These are phyloP conservation scores for Osmoderma eremita DNA, from an alignment of 2,888 invertebrate genomes.

Conservation along the genomic window DNA sequence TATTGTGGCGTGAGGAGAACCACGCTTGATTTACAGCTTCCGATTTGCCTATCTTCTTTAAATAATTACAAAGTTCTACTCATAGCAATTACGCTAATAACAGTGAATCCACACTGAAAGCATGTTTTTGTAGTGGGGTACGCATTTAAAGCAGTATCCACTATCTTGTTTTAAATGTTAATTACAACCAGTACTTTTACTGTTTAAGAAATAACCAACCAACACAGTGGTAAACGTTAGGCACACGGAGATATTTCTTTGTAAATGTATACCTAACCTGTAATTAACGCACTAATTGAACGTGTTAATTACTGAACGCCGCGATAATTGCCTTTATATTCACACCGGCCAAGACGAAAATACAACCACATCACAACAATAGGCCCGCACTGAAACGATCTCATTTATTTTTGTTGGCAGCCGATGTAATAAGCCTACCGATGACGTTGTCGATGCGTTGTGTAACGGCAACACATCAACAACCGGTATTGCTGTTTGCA, in stretches of 20 bases:
- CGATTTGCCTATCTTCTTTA: too few species aligned
- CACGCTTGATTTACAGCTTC: too few species aligned
- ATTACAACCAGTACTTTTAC: constrained; percentile 13
- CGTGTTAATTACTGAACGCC: constrained; percentile 48
- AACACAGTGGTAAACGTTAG: background rate
- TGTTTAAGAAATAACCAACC: constrained; percentile 8
- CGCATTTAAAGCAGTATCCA: background rate
- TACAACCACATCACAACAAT: constrained; percentile 27
- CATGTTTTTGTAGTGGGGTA: too few species aligned
- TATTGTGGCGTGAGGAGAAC: too few species aligned
- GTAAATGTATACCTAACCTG: constrained; percentile 28
- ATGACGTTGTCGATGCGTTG: background rate
- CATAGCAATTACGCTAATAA: too few species aligned
- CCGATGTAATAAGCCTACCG: constrained; percentile 22
- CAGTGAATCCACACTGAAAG: too few species aligned
- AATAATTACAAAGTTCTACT: too few species aligned
- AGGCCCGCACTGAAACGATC: constrained; percentile 20
- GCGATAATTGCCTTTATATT: constrained; percentile 44
- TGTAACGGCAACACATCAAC: constrained; percentile 17
- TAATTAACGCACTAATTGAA: constrained; percentile 45
- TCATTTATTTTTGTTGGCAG: constrained; percentile 25
- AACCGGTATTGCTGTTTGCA: constrained; percentile 18
- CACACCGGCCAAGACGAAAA: constrained; percentile 27
- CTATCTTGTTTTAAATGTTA: constrained; percentile 10
- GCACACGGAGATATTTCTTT: constrained; percentile 15